Percentiles rank a stretch among this genome's conserved stretches.
These are phyloP conservation scores for Chiroxiphia lanceolata DNA, from an alignment of 2,797 vertebrate genomes.

Conservation along the genomic window DNA sequence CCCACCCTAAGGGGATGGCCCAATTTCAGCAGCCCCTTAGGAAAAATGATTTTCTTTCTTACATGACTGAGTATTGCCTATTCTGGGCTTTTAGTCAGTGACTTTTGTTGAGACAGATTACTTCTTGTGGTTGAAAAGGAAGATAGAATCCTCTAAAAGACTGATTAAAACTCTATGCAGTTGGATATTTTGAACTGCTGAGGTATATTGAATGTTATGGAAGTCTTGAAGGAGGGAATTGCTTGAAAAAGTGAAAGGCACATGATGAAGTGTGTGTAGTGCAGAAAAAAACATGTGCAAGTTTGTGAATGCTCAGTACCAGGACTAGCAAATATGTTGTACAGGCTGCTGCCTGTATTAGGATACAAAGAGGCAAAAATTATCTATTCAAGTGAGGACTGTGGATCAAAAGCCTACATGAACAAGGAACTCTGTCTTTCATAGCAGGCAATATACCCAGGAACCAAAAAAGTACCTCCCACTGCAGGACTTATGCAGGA, in stretches of 20 bases:
- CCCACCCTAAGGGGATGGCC: not conserved
- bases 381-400: not conserved
- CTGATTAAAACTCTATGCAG: not conserved
- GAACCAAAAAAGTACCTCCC: not conserved
- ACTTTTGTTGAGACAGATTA: not conserved
- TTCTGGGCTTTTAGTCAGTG: not conserved
- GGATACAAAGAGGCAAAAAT: not conserved
- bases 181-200: not conserved
- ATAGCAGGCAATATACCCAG: not conserved
- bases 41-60: not conserved
- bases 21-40: not conserved
- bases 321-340: not conserved
- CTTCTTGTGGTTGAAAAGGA: not conserved
- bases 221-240: not conserved
- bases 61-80: not conserved
- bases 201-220: not conserved
- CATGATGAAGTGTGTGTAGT: not conserved
- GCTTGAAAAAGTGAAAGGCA: not conserved
- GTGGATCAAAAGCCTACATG: not conserved
- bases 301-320: not conserved
- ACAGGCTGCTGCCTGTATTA: not conserved
- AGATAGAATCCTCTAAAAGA: not conserved
- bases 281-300: not conserved
- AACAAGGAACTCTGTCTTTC: not conserved
- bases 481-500: not conserved